phyloP scores from a whole-genome alignment of 2,797 vertebrate species.

The Heterohyrax brucei region DNA sequence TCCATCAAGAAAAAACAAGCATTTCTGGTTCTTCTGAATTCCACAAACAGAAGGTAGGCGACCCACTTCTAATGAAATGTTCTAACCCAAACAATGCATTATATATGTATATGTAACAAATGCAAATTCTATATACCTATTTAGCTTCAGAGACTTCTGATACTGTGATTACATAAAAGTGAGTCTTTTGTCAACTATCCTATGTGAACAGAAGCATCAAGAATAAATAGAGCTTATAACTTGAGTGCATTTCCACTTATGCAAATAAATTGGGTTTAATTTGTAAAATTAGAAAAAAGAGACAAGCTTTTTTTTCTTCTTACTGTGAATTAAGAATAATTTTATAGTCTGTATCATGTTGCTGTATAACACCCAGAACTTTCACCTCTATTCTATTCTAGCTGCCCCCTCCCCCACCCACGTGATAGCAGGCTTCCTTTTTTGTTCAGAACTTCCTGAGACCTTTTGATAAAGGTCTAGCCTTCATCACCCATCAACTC shows the following conservation, averaged over 20 bases:
- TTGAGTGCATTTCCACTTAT: not conserved
- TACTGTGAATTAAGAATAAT: too few relatives aligned
- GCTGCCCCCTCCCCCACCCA: too few relatives aligned
- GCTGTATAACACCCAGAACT: too few relatives aligned
- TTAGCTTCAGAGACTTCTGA: not conserved
- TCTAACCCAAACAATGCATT: not conserved
- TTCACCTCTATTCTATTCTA: too few relatives aligned
- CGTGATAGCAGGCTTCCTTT: too few relatives aligned
- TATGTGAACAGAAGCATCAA: not conserved
- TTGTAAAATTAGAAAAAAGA: conserved; percentile 39
- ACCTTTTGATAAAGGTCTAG: too few relatives aligned
- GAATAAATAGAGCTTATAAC: not conserved
- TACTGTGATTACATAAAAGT: not conserved
- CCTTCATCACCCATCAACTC: too few relatives aligned
- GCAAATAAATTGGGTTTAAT: conserved; percentile 46
- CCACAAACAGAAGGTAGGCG: not conserved
- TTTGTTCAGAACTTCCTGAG: too few relatives aligned
- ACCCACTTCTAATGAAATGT: not conserved
- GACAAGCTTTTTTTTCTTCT: not conserved
- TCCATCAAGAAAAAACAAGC: not conserved
- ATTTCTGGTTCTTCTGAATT: conserved; percentile 5
- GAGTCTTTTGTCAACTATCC: not conserved
- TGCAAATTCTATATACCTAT: conserved; percentile 13
- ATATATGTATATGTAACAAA: conserved; percentile 36
- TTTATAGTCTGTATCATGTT: too few relatives aligned